These are phyloP conservation scores for Calyptommatus sinebrachiatus DNA, from an alignment of 2,113 vertebrate genomes.

Conservation along the genomic window DNA sequence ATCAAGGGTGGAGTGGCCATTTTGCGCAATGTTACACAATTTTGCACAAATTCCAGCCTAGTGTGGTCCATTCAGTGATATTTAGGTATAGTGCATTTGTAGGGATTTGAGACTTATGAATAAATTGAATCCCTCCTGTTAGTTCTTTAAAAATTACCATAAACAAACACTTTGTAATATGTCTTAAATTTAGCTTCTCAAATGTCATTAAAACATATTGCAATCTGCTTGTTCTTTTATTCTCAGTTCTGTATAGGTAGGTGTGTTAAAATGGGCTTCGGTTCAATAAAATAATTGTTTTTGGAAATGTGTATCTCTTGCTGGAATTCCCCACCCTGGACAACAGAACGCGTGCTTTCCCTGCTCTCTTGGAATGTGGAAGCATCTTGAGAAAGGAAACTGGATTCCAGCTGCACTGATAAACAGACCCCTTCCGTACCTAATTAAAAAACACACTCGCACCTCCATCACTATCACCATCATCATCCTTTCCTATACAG, in stretches of 20 bases:
- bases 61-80: no score
- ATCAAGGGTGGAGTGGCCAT: no score
- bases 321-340: background rate
- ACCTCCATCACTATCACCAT: background rate
- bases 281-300: background rate
- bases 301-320: background rate
- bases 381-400: constrained; percentile 35
- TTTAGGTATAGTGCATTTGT: background rate
- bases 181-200: background rate
- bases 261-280: background rate
- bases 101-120: background rate
- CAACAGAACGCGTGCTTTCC: constrained; percentile 7
- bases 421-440: background rate
- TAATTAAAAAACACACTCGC: constrained; percentile 5
- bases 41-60: no score
- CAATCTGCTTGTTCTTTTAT: background rate
- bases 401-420: constrained; percentile 1
- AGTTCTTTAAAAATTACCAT: background rate
- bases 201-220: background rate
- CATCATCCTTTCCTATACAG: constrained; percentile 19
- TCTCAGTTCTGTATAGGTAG: background rate
- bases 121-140: background rate
- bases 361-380: constrained; percentile 18
- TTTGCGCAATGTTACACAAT: no score
- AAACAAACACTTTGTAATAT: background rate